These are phyloP conservation scores for Phrynocephalus guinanensis DNA, from an alignment of 2,797 vertebrate species.

Conservation along the genomic window DNA sequence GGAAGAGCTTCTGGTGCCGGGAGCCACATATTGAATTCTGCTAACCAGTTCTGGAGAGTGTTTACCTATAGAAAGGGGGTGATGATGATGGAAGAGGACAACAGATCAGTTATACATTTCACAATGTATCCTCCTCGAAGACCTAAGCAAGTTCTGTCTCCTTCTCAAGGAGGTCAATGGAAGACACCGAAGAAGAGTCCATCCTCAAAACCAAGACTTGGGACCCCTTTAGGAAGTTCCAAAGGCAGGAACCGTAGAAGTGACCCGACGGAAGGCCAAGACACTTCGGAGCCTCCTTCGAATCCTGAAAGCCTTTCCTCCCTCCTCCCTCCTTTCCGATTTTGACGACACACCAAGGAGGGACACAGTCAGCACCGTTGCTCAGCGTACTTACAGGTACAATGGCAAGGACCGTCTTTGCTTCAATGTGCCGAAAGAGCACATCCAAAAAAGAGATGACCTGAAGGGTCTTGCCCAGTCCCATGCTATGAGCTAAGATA, in stretches of 20 bases:
- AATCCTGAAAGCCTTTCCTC: neutral
- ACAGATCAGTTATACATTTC: neutral
- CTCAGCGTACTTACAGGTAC: constrained; percentile 89
- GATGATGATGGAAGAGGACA: constrained; percentile 34
- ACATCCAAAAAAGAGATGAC: constrained; percentile 98
- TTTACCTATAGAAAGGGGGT: constrained; percentile 85
- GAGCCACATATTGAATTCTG: constrained; percentile 98
- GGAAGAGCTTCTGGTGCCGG: constrained; percentile 89
- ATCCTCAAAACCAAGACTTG: neutral
- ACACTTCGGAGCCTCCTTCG: neutral
- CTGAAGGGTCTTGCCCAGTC: constrained; percentile 96
- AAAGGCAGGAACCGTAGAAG: neutral
- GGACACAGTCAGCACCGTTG: constrained; percentile 13
- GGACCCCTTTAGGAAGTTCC: constrained; percentile 28
- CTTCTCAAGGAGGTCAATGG: neutral
- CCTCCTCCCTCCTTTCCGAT: neutral
- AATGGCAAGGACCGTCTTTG: constrained; percentile 96
- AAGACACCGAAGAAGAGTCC: neutral
- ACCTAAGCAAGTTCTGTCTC: neutral
- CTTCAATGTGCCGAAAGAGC: constrained; percentile 92
- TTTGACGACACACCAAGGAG: neutral
- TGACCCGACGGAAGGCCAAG: neutral
- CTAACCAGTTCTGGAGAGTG: constrained; percentile 98
- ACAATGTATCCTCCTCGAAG: neutral
- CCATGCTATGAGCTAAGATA: constrained; percentile 99